These are phyloP conservation scores for Epistrophe grossulariae DNA, from an alignment of 2,888 invertebrate genomes.

Conservation along the genomic window DNA sequence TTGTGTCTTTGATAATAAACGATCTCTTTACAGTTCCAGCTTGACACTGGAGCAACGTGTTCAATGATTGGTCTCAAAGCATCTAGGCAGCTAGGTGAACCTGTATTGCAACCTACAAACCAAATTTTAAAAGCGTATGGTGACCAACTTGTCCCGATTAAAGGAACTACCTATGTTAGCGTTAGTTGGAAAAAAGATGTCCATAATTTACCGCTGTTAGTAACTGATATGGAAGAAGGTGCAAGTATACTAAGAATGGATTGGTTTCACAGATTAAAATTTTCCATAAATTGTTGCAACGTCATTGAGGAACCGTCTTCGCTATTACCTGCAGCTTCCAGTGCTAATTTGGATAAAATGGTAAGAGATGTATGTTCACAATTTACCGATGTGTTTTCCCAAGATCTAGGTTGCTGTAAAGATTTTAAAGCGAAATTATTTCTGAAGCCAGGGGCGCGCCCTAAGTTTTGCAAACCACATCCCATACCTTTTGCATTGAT, in stretches of 20 bases:
- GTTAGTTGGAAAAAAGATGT: background rate
- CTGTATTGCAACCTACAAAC: background rate
- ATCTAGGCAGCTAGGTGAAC: slow-evolving; percentile 6
- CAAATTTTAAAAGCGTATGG: background rate
- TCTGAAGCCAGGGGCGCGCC: background rate
- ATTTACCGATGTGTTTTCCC: background rate
- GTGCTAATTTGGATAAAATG: background rate
- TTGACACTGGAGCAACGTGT: background rate
- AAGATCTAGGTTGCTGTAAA: background rate
- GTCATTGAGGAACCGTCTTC: background rate
- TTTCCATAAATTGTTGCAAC: background rate
- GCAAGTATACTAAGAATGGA: background rate
- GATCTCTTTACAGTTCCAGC: background rate
- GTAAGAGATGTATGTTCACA: background rate
- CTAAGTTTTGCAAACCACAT: too few relatives aligned
- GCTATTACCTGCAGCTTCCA: background rate
- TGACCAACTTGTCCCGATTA: background rate
- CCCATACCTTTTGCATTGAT: background rate
- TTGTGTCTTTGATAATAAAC: background rate
- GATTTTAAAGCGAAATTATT: slow-evolving; percentile 7
- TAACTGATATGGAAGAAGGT: slow-evolving; percentile 2
- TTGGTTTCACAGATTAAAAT: background rate
- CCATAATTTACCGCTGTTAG: background rate
- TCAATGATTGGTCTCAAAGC: slow-evolving; percentile 2
- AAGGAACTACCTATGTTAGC: background rate